Base-by-base conservation (phyloP, 2,797 vertebrate species). In the Merluccius polli region DNA sequence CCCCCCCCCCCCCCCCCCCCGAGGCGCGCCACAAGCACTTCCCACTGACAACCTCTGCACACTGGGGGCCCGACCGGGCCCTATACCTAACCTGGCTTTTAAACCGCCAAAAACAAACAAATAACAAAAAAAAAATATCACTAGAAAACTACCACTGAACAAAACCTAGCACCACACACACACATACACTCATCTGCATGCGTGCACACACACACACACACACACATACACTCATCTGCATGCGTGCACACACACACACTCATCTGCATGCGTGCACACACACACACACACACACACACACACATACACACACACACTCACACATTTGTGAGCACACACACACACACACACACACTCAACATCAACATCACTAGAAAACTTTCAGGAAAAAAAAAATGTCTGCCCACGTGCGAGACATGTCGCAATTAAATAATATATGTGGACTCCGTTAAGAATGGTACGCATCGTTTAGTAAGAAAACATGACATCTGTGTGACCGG, bases 11-110 rank as follows among this genome's bases (percentile, higher is more conserved):
- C 21, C 21, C 21, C 21, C n/a, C 6, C 68, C 82, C 81, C 41
- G 72, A 78, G 81, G 85, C 83, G 71, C 81, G 82, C 83, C 80
- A 81, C 27, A 11, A 86, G 84, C 73, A 69, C n/a, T 80, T 72
- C 35, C 73, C 72, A 33, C 75, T 36, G 70, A 80, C 81, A 84
- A 71, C 74, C 6, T 75, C 67, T 5, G n/a, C 52, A 59, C 52
- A 59, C 52, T 24, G 7, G n/a, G 21, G 52, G 9, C 71, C 67
- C 27, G 69, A 44, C 29, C 67, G 30, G 44, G 70, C 67, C 11
- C 44, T 41, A 41, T 10, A 75, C 27, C 59, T n/a, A 11, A 33
- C 73, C 71, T 80, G 71, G 48, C 80, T 83, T 86, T 85, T 59
- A 78, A 78, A 78, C 78, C 52, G 33, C 7, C 21, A 24, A 24